Evolutionary conservation across 2,888 invertebrate genomes (phyloP).

Genomic region (Pelosia muscerda): DNA sequence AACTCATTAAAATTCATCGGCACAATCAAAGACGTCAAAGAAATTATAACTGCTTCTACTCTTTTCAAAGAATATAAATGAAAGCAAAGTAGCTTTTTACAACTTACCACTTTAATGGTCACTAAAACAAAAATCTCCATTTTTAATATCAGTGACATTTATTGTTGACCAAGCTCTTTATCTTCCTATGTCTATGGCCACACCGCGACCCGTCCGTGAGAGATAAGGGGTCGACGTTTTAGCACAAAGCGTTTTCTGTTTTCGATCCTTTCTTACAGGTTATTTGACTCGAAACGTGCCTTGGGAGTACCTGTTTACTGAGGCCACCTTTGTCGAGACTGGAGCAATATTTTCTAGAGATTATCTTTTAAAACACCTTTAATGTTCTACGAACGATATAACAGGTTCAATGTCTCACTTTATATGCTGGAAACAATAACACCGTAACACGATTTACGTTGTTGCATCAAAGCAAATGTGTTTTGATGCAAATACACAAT

Average conservation of each 20-base stretch:
- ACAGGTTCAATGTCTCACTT: slow-evolving; percentile 75
- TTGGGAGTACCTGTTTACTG: slow-evolving; percentile 76
- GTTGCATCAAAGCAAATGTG: slow-evolving; percentile 33
- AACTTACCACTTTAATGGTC: slow-evolving; percentile 16
- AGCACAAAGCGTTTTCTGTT: slow-evolving; percentile 86
- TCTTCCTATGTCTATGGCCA: slow-evolving; percentile 74
- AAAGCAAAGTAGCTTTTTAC: slow-evolving; percentile 42
- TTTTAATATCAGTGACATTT: slow-evolving; percentile 39
- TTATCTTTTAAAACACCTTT: slow-evolving; percentile 79
- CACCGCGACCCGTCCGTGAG: slow-evolving; percentile 73
- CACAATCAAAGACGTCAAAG: slow-evolving; percentile 13
- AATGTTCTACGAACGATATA: slow-evolving; percentile 70
- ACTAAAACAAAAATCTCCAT: slow-evolving; percentile 21
- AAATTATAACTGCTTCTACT: slow-evolving; percentile 24
- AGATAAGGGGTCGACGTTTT: slow-evolving; percentile 86
- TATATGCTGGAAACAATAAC: slow-evolving; percentile 67
- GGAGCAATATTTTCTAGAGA: slow-evolving; percentile 78
- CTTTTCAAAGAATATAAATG: slow-evolving; percentile 27
- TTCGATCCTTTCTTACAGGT: slow-evolving; percentile 80
- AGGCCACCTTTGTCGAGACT: slow-evolving; percentile 77
- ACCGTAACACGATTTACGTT: slow-evolving; percentile 57
- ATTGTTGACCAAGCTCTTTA: slow-evolving; percentile 49
- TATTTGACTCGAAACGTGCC: slow-evolving; percentile 82
- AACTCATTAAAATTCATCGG: slow-evolving; percentile 34
- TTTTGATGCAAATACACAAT: neutral